Base-by-base conservation (phyloP, 1,140 invertebrate genomes). In the Drosophila arawakana region DNA sequence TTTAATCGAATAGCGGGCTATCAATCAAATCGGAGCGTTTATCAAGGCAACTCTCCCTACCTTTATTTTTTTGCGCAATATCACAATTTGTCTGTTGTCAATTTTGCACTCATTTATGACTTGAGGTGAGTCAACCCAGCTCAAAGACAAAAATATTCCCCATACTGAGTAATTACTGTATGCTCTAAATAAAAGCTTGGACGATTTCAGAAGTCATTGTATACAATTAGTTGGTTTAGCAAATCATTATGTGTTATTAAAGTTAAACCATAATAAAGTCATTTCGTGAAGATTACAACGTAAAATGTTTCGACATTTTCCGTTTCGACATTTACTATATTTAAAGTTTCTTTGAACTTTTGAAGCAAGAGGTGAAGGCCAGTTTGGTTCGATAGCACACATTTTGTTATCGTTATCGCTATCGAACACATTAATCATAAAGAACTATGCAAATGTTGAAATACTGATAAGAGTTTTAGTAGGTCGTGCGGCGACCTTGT, bases 81-180 rank as follows among this genome's bases (percentile, higher is more conserved):
- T 30, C 25, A 49, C 37, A 44, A 46, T 37, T 67, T 37, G 35
- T 15, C 41, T 54, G 49, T 37, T 25, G 47, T 35, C 34, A 54
- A 80, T 83, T 83, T 83, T 76, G 73, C 80, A 61, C 50, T 57
- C 47, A 34, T 59, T 81, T 34, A 0, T 21, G 62, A 49, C 69
- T 81, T 34, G 0, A 30, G 62, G 57, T 73, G 79, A 81, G 49
- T 81, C 74, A 79, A n/a, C 10, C 30, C 41, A 55, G 11, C 55
- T 61, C 25, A 47, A 21, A 62, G 13, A 6, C 55, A 60, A 11
- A 52, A 7, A 18, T 25, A 54, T 7, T 52, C 25, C 43, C 34
- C 15, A 49, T 21, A 37, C 34, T 18, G 9, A 55, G 34, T 55
- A 18, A 21, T 39, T 34, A 0, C 7, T 30, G 35, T 35, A 52